A percentile compares a stretch with the other conserved stretches of the same genome.
Evolutionary conservation across 1,140 invertebrate species (phyloP).

Genomic region (Pollicipes pollicipes): DNA sequence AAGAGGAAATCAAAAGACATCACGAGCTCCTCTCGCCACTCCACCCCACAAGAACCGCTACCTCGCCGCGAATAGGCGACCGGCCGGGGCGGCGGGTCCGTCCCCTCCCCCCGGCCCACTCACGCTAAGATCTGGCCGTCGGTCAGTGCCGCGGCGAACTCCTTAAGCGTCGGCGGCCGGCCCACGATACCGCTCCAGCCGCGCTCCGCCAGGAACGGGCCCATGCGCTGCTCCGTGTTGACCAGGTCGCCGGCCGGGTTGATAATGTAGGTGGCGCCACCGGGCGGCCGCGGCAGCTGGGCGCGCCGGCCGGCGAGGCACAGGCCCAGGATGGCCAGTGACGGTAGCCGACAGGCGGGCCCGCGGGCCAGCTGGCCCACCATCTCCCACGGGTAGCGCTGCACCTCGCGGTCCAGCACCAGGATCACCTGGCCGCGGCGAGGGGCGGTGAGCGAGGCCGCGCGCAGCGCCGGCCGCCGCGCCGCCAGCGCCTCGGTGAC

Average conservation of each 20-base stretch:
- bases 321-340: background rate
- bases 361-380: background rate
- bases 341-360: background rate
- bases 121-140: background rate
- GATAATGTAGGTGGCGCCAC: background rate
- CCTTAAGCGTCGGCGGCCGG: background rate
- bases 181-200: background rate
- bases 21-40: no score
- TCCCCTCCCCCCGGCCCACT: no score
- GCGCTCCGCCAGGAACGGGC: background rate
- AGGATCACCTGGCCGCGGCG: background rate
- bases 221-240: background rate
- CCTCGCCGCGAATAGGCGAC: no score
- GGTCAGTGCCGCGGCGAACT: background rate
- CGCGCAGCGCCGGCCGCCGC: conserved; percentile 7
- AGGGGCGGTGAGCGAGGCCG: background rate
- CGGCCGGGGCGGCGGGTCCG: no score
- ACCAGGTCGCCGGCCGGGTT: background rate
- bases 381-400: background rate
- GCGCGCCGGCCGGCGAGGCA: background rate
- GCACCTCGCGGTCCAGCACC: background rate
- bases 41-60: no score
- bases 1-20: no score
- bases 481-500: background rate
- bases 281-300: background rate